Evolutionary conservation across 2,888 invertebrate species (phyloP).

Genomic region (Hirtodrosophila trivittata): DNA sequence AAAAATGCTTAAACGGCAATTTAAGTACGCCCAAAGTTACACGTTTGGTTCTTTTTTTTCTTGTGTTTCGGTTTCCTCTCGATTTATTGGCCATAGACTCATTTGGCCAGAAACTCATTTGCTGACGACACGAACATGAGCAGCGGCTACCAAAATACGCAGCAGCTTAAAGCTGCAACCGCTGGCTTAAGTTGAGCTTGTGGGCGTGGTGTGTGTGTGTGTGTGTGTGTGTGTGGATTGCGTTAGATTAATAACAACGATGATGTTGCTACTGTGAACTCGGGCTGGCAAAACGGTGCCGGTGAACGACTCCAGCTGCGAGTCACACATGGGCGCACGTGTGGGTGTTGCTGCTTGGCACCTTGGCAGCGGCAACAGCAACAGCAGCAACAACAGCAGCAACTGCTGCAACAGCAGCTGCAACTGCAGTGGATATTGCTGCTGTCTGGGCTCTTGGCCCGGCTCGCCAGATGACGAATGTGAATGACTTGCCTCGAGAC

Average conservation of each 20-base stretch:
- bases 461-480: conserved; percentile 70
- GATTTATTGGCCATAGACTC: conserved; percentile 70
- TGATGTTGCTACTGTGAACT: conserved; percentile 59
- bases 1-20: conserved; percentile 75
- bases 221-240: conserved; percentile 40
- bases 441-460: conserved; percentile 49
- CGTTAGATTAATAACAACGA: conserved; percentile 71
- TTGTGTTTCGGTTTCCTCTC: conserved; percentile 20
- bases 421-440: conserved; percentile 31
- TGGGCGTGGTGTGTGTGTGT: conserved; percentile 30
- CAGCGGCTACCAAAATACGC: conserved; percentile 74
- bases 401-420: conserved; percentile 17
- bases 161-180: conserved; percentile 39
- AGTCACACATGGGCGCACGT: conserved; percentile 25
- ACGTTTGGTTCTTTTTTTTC: conserved; percentile 10
- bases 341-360: conserved; percentile 71
- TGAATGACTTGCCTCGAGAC: conserved; percentile 80
- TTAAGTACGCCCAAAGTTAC: conserved; percentile 74
- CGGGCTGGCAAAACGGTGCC: conserved; percentile 43
- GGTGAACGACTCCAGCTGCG: conserved; percentile 64
- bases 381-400: conserved; percentile 16
- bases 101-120: conserved; percentile 67
- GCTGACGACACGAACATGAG: conserved; percentile 53
- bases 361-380: conserved; percentile 57
- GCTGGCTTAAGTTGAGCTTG: conserved; percentile 35